Evolutionary conservation across 2,888 invertebrate genomes (phyloP), one percentile per base, ranked within the genome.

Genomic region (Tillus elongatus): DNA sequence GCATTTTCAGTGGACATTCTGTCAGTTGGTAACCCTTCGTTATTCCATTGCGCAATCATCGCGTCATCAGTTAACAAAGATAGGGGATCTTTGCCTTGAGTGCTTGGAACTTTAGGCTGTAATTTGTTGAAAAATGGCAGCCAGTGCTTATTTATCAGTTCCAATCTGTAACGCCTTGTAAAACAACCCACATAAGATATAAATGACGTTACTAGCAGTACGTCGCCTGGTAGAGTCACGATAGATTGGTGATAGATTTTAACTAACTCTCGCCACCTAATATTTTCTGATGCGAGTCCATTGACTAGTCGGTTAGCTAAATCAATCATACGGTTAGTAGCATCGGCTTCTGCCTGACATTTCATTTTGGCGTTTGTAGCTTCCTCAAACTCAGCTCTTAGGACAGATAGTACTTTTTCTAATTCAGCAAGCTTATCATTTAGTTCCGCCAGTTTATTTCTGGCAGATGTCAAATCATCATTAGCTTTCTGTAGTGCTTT

Each of bases 151-250:
- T 85, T 69, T 57, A 89, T 73, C 35, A 95, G 72, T 51, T 88
- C 83, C 13, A 71, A 57, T 32, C 95, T 72, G 60, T 93, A 95
- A 33, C 74, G 73, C 43, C 85, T 80, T 15, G 87, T 90, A 63
- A 95, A 95, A 58, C 91, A 91, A 2, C 95, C 95, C 15, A 92
- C 86, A 60, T 95, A 95, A 0, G 93, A 93, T 36, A 95, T 85
- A 63, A 95, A 95, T 8, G 93, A 91, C 0, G 91, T 86, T 16
- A 90, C 81, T 14, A 93, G 64, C 1, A 95, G 67, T 15, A 91
- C 82, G 56, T 95, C 92, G 1, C 95, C 95, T 0, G 93, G 90
- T 37, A 95, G 66, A 41, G 87, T 87, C 13, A 74, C 67, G 14
- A 81, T 83, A 8, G 85, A 80, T 41, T 72, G 70, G 47, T 79